phyloP scores from a whole-genome alignment of 1,140 invertebrate genomes.

The Drosophila orena region DNA sequence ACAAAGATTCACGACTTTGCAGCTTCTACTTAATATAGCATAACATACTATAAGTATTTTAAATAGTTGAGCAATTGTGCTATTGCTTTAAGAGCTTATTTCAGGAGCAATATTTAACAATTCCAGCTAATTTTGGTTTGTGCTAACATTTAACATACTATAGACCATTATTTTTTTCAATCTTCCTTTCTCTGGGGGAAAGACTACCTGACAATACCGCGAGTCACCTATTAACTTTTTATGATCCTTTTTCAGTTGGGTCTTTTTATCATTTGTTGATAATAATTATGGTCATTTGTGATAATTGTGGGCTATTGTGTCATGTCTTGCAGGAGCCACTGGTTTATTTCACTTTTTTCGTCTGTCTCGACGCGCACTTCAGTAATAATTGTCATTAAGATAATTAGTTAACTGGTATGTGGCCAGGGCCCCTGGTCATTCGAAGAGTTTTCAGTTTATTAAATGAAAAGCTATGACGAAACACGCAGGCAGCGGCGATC shows the following conservation, averaged over 20 bases:
- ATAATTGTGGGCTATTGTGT: constrained; percentile 78
- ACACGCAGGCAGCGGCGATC: constrained; percentile 36
- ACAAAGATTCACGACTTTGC: too few relatives aligned
- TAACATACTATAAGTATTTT: neutral
- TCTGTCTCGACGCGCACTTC: constrained; percentile 51
- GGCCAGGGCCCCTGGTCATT: constrained; percentile 54
- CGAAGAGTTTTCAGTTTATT: constrained; percentile 67
- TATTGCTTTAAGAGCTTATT: neutral
- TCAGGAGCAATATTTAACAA: neutral
- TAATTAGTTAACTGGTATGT: constrained; percentile 71
- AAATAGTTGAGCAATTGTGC: neutral
- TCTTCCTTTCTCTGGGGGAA: constrained; percentile 1
- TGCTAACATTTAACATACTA: constrained; percentile 48
- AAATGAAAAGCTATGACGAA: constrained; percentile 79
- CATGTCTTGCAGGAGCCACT: constrained; percentile 37
- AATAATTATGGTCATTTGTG: constrained; percentile 83
- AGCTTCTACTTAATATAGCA: too few relatives aligned
- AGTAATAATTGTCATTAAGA: constrained; percentile 81
- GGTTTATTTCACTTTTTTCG: constrained; percentile 40
- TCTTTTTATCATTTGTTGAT: constrained; percentile 71
- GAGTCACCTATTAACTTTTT: constrained; percentile 36
- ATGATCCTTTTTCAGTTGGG: constrained; percentile 63
- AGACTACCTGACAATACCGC: constrained; percentile 35
- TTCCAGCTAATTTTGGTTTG: constrained; percentile 45
- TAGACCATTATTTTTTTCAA: neutral